phyloP scores from a whole-genome alignment of 2,797 vertebrate species.

The Ficedula albicollis region DNA sequence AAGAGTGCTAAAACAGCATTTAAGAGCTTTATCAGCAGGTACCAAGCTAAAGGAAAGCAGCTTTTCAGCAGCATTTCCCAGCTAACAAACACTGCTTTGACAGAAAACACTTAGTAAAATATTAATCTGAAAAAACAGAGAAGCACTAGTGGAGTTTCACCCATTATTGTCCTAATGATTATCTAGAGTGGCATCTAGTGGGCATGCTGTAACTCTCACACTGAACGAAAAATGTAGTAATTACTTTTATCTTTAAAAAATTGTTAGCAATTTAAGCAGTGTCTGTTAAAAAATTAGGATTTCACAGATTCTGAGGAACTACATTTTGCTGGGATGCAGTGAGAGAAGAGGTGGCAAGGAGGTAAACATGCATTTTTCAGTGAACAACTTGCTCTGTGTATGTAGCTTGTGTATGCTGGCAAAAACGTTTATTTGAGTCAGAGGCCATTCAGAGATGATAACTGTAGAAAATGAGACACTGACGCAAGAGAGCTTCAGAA shows the following conservation, averaged over 20 bases:
- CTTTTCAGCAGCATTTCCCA: not conserved
- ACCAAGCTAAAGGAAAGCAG: not conserved
- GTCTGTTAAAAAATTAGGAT: not conserved
- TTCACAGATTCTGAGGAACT: not conserved
- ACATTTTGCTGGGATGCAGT: not conserved
- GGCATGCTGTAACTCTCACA: not conserved
- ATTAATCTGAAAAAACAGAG: not conserved
- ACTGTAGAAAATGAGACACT: not conserved
- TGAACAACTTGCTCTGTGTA: not conserved
- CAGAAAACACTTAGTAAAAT: not conserved
- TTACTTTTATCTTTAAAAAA: not conserved
- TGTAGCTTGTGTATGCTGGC: not conserved
- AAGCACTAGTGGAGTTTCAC: not conserved
- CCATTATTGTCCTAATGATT: not conserved
- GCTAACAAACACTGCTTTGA: not conserved
- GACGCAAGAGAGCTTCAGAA: rapidly evolving
- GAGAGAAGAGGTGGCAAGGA: not conserved
- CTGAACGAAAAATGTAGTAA: rapidly evolving
- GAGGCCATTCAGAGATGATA: not conserved
- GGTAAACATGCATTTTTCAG: not conserved
- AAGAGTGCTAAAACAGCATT: not conserved
- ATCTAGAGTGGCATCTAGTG: constrained; percentile 36
- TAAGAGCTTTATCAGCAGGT: not conserved
- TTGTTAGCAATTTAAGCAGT: not conserved
- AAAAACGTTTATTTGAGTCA: not conserved